phyloP scores from a whole-genome alignment of 2,113 vertebrate genomes.

The Corvus cornix region DNA sequence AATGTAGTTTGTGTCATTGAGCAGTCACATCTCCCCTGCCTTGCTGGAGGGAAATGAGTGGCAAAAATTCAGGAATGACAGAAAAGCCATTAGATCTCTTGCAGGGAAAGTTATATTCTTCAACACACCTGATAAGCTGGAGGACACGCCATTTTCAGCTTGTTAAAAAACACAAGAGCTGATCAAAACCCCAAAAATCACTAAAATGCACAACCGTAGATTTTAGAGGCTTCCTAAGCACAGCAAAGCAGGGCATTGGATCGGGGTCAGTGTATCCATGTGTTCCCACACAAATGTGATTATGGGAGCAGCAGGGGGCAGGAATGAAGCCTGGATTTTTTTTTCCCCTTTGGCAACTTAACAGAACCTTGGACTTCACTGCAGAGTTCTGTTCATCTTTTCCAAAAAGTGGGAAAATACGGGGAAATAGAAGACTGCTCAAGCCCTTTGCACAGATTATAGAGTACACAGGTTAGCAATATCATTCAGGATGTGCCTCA shows the following conservation, averaged over 20 bases:
- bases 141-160: neutral
- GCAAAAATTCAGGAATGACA: neutral
- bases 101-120: neutral
- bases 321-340: neutral
- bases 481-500: neutral
- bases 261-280: neutral
- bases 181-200: neutral
- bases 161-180: neutral
- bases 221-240: neutral
- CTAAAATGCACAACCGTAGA: neutral
- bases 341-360: neutral
- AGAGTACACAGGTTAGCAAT: neutral
- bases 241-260: neutral
- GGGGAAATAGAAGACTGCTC: neutral
- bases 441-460: neutral
- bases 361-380: neutral
- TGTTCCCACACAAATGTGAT: neutral
- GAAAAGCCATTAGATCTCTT: neutral
- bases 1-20: neutral
- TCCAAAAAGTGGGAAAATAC: neutral
- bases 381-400: conserved; percentile 11
- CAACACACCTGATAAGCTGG: neutral
- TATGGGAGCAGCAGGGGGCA: neutral
- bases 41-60: neutral
- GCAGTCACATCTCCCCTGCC: neutral